Conservation (phyloP, 2,888 invertebrate genomes). For the Abrostola tripartita region DNA sequence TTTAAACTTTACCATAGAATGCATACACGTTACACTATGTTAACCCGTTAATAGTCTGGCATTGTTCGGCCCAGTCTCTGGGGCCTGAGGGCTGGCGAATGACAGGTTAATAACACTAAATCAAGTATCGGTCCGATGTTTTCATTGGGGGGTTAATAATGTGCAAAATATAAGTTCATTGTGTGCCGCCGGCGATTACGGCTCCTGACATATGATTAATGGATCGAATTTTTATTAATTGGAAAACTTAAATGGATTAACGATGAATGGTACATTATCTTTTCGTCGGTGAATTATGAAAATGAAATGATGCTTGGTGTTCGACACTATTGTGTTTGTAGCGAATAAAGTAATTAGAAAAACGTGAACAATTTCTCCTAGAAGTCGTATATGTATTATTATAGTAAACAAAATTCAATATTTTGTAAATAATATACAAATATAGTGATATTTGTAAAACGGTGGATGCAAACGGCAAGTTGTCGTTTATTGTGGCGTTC, state of each 20-base stretch:
- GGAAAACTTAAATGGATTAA: constrained; percentile 45
- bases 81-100: constrained; percentile 65
- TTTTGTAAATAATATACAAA: too few relatives aligned
- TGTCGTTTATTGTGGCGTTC: too few relatives aligned
- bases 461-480: too few relatives aligned
- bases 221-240: constrained; percentile 50
- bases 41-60: constrained; percentile 69
- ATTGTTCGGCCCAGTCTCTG: constrained; percentile 66
- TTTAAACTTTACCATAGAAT: constrained; percentile 33
- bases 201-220: constrained; percentile 52
- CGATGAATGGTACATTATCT: constrained; percentile 13
- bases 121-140: constrained; percentile 74
- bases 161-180: constrained; percentile 74
- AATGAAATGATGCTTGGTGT: background rate
- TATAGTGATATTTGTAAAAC: too few relatives aligned
- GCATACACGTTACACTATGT: constrained; percentile 43
- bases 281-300: background rate
- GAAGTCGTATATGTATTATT: too few relatives aligned
- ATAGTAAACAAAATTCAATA: too few relatives aligned
- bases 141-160: constrained; percentile 71
- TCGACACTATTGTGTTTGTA: background rate
- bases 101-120: constrained; percentile 85
- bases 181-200: constrained; percentile 46
- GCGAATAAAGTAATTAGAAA: too few relatives aligned
- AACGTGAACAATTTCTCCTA: too few relatives aligned